Percentiles rank a stretch among this genome's conserved stretches.
phyloP scores from a whole-genome alignment of 2,888 invertebrate genomes.

The Phalera bucephala region DNA sequence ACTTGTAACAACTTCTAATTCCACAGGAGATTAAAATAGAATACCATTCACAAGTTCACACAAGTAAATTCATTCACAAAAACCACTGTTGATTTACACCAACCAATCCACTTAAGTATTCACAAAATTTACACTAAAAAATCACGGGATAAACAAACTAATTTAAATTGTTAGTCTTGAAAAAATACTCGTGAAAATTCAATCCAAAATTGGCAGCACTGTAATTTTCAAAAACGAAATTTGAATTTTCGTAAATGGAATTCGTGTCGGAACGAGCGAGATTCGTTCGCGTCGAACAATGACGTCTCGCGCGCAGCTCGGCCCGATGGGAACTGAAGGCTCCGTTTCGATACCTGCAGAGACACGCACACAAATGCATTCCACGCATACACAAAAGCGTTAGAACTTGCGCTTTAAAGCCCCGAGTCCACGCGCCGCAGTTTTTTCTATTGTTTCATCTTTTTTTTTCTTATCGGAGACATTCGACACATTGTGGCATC shows the following conservation, averaged over 20 bases:
- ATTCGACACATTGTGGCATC: slow-evolving; percentile 48
- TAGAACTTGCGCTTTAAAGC: slow-evolving; percentile 70
- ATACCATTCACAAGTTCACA: slow-evolving; percentile 30
- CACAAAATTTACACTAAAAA: slow-evolving; percentile 8
- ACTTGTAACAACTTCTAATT: slow-evolving; percentile 14
- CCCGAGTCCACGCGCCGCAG: slow-evolving; percentile 52
- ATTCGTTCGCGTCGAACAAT: slow-evolving; percentile 9
- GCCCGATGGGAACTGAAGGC: slow-evolving; percentile 70
- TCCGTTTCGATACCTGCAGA: slow-evolving; percentile 71
- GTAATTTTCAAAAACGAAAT: not conserved
- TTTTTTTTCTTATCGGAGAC: slow-evolving; percentile 38
- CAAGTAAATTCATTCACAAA: slow-evolving; percentile 27
- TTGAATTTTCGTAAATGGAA: slow-evolving; percentile 15
- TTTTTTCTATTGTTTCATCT: slow-evolving; percentile 32
- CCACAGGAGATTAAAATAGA: slow-evolving; percentile 11
- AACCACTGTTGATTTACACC: slow-evolving; percentile 18
- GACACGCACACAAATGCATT: slow-evolving; percentile 69
- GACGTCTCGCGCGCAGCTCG: slow-evolving; percentile 13
- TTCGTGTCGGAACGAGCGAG: slow-evolving; percentile 13
- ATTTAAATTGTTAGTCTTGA: not conserved
- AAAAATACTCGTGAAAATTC: not conserved
- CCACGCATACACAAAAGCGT: slow-evolving; percentile 54
- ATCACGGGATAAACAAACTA: not conserved
- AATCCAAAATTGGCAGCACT: not conserved
- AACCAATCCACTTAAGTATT: slow-evolving; percentile 22